Conservation (phyloP, 1,140 invertebrate species). For the Caenorhabditis latens region DNA sequence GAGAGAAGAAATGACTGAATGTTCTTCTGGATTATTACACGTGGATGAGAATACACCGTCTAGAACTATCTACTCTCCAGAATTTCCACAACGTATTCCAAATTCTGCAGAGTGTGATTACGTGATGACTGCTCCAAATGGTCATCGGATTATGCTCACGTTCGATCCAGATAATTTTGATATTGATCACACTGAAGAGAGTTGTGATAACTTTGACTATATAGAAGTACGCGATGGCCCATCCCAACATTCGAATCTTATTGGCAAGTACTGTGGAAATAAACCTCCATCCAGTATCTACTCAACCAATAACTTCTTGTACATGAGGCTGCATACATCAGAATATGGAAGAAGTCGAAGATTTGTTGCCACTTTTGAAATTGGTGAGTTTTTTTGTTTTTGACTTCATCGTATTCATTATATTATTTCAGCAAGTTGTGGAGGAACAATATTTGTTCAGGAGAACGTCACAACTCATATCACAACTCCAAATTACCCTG, state of each 20-base stretch:
- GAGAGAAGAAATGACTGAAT: constrained; percentile 70
- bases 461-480: constrained; percentile 33
- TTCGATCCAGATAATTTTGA: constrained; percentile 61
- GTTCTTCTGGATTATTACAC: constrained; percentile 64
- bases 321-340: constrained; percentile 72
- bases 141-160: constrained; percentile 74
- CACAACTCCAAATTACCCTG: constrained; percentile 58
- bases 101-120: constrained; percentile 73
- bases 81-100: constrained; percentile 70
- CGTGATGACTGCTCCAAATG: constrained; percentile 70
- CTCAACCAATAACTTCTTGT: constrained; percentile 72
- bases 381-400: constrained; percentile 65
- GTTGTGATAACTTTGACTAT: constrained; percentile 70
- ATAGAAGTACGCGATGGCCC: constrained; percentile 74
- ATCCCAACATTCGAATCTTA: constrained; percentile 65
- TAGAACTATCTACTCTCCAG: constrained; percentile 65
- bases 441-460: constrained; percentile 69
- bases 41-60: constrained; percentile 69
- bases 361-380: constrained; percentile 71
- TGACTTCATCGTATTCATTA: background rate
- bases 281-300: constrained; percentile 71
- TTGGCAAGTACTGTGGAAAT: constrained; percentile 70
- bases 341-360: constrained; percentile 62
- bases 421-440: constrained; percentile 70
- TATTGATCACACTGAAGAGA: background rate